Percentiles rank a stretch among this genome's conserved stretches.
Conservation (phyloP, 2,797 vertebrate genomes). For the Pipistrellus pipistrellus region DNA sequence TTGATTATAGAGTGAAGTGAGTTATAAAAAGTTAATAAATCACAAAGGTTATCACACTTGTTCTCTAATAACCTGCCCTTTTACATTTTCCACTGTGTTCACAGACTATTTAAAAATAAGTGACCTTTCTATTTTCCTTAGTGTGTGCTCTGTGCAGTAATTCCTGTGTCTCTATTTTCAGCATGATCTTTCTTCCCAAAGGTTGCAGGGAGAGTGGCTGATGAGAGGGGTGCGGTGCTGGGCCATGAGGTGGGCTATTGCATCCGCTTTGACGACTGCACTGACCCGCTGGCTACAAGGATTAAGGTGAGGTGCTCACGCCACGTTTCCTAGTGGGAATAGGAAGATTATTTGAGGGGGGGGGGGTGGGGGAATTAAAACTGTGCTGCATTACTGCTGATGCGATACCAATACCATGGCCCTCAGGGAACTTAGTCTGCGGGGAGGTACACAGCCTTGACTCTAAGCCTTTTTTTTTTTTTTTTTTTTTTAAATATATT, state of each 20-base stretch:
- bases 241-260: constrained; percentile 99
- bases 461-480: background rate
- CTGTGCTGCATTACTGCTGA: background rate
- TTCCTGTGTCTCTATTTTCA: constrained; percentile 75
- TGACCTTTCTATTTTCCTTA: constrained; percentile 41
- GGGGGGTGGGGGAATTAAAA: background rate
- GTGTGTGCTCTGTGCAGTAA: constrained; percentile 45
- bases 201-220: constrained; percentile 97
- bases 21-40: constrained; percentile 16
- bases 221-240: constrained; percentile 95
- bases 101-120: constrained; percentile 20
- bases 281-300: constrained; percentile 94
- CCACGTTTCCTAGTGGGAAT: background rate
- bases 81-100: constrained; percentile 43
- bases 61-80: background rate
- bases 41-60: background rate
- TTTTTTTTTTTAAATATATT: no score
- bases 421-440: background rate
- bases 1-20: background rate
- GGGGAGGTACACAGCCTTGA: background rate
- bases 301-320: constrained; percentile 93
- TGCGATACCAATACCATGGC: background rate
- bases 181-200: constrained; percentile 84
- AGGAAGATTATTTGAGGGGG: background rate
- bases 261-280: constrained; percentile 98